A percentile compares a stretch with the other conserved stretches of the same genome.
Conservation (phyloP, 92 coral and sea anemone species). For the Parazoanthus swiftii region DNA sequence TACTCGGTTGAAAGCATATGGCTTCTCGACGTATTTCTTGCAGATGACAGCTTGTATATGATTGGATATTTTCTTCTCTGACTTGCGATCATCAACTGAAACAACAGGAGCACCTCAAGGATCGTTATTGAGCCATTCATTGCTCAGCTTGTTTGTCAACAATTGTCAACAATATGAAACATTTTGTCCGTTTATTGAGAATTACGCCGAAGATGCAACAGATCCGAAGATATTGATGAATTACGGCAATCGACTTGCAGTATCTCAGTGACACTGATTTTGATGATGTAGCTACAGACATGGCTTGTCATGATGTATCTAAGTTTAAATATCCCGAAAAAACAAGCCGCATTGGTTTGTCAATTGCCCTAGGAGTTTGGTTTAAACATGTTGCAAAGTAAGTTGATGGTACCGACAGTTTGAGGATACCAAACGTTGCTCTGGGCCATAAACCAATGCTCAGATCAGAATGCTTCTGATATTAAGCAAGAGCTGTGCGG, state of each 20-base stretch:
- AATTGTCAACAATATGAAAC: not conserved
- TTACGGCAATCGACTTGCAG: not conserved
- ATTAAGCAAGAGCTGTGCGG: slow-evolving; percentile 3
- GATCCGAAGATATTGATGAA: not conserved
- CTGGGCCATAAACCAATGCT: not conserved
- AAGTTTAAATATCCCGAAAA: not conserved
- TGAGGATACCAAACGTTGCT: slow-evolving; percentile 2
- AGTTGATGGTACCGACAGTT: not conserved
- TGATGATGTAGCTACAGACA: not conserved
- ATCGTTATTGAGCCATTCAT: not conserved
- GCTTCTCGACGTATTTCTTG: not conserved
- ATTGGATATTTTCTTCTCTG: slow-evolving; percentile 8
- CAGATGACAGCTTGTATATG: not conserved
- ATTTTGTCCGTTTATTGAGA: not conserved
- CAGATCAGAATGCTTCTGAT: slow-evolving; percentile 14
- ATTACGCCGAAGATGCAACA: not conserved
- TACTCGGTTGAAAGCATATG: not conserved
- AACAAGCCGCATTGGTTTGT: not conserved
- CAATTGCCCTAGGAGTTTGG: not conserved
- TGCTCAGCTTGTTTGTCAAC: not conserved
- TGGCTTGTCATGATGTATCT: not conserved
- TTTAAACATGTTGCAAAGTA: not conserved
- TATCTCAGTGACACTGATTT: not conserved
- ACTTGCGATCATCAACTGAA: not conserved
- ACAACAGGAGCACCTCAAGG: not conserved